A percentile compares a stretch with the other conserved stretches of the same genome.
Evolutionary conservation across 2,888 invertebrate genomes (phyloP).

Genomic region (Hesperia comma): DNA sequence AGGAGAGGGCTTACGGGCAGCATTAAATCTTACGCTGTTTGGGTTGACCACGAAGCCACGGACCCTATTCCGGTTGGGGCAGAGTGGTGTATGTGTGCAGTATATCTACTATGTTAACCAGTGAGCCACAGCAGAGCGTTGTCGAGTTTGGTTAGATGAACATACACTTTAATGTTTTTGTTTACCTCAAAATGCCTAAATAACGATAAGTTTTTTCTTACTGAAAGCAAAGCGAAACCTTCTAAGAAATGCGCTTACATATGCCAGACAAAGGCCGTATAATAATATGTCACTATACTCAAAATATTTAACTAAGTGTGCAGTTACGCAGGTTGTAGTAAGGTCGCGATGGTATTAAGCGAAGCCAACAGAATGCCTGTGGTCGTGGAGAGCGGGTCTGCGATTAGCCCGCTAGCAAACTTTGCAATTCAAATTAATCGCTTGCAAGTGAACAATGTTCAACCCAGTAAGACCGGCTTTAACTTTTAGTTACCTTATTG

Average conservation of each 20-base stretch:
- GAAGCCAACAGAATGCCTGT: not conserved
- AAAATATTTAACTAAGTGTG: not conserved
- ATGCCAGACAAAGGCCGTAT: not conserved
- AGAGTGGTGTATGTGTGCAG: too few species aligned
- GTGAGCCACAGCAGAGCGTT: too few species aligned
- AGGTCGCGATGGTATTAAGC: not conserved
- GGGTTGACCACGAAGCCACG: too few species aligned
- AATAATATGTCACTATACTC: not conserved
- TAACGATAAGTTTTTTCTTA: too few species aligned
- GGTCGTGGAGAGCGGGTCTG: not conserved
- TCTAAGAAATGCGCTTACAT: not conserved
- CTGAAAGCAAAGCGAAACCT: too few species aligned
- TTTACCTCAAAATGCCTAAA: too few species aligned
- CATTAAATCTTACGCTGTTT: too few species aligned
- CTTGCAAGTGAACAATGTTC: constrained; percentile 12
- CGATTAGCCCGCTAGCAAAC: constrained; percentile 23
- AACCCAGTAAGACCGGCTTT: not conserved
- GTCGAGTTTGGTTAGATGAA: too few species aligned
- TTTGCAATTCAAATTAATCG: constrained; percentile 35
- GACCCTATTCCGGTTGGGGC: too few species aligned
- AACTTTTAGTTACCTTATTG: not conserved
- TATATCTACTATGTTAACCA: too few species aligned
- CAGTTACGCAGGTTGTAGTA: constrained; percentile 3
- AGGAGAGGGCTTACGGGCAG: too few species aligned
- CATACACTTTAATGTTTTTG: too few species aligned